Evolutionary conservation across 2,797 vertebrate genomes (phyloP).

Genomic region (Setipinna tenuifilis): DNA sequence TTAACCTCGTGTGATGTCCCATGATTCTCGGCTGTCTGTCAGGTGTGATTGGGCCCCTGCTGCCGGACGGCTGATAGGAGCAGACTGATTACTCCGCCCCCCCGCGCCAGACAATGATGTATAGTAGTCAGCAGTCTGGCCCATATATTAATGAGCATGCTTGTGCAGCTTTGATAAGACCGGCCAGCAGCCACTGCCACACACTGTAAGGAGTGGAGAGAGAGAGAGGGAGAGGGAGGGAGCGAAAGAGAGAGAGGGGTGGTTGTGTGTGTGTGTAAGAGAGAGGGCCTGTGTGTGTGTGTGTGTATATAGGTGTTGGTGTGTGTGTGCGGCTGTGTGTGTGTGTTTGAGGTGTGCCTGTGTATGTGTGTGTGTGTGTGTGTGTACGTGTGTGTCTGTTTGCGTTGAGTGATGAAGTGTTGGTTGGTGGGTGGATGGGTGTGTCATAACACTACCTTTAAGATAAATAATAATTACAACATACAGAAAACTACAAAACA

Average conservation of each 20-base stretch:
- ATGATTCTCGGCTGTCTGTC: slow-evolving; percentile 86
- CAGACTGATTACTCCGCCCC: slow-evolving; percentile 90
- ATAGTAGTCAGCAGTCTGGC: slow-evolving; percentile 78
- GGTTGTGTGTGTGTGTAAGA: not conserved
- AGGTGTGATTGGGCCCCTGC: slow-evolving; percentile 89
- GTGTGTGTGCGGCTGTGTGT: not conserved
- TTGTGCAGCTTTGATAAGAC: slow-evolving; percentile 91
- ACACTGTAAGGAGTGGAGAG: slow-evolving; percentile 60
- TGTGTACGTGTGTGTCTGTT: not conserved
- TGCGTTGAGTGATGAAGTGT: not conserved
- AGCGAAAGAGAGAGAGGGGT: slow-evolving; percentile 30
- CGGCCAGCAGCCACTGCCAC: slow-evolving; percentile 65
- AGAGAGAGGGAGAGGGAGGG: not conserved
- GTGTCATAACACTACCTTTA: not conserved
- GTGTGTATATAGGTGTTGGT: not conserved
- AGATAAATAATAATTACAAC: not conserved
- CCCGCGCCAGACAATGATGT: slow-evolving; percentile 89
- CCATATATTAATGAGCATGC: slow-evolving; percentile 92
- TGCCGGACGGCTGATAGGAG: slow-evolving; percentile 90
- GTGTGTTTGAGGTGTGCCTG: not conserved
- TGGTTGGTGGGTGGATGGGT: not conserved
- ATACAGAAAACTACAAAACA: not conserved
- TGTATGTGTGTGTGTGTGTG: not conserved
- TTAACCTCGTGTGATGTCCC: slow-evolving; percentile 87
- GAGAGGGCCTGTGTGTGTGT: not conserved